A percentile compares a stretch with the other conserved stretches of the same genome.
Evolutionary conservation across 2,797 vertebrate genomes (phyloP).

Genomic region (Enteromius unitaeniatus): DNA sequence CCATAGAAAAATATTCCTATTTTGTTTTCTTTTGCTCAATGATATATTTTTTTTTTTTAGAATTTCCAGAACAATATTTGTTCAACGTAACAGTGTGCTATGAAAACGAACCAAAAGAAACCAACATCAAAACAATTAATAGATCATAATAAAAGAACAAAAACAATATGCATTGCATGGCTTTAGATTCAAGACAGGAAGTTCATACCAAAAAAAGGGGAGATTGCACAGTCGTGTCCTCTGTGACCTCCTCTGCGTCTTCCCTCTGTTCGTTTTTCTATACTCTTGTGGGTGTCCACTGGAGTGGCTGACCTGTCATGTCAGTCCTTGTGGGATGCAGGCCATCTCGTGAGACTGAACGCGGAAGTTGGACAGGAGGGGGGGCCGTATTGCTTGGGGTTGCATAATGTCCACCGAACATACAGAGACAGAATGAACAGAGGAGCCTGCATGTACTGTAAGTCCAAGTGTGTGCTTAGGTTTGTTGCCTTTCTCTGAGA

Average conservation of each 20-base stretch:
- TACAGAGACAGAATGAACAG: slow-evolving; percentile 17
- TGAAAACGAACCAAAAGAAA: slow-evolving; percentile 69
- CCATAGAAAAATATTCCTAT: slow-evolving; percentile 74
- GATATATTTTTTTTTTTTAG: slow-evolving; percentile 29
- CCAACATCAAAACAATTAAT: slow-evolving; percentile 69
- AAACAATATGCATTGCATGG: slow-evolving; percentile 78
- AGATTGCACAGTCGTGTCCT: slow-evolving; percentile 59
- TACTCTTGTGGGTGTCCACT: neutral
- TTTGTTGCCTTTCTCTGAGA: slow-evolving; percentile 44
- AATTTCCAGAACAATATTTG: slow-evolving; percentile 60
- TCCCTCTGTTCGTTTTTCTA: slow-evolving; percentile 40
- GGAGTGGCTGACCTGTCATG: slow-evolving; percentile 5
- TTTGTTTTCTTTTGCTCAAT: slow-evolving; percentile 48
- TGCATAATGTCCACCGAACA: slow-evolving; percentile 55
- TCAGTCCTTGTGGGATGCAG: slow-evolving; percentile 31
- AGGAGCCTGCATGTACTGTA: slow-evolving; percentile 19
- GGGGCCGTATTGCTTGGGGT: slow-evolving; percentile 55
- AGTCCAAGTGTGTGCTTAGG: slow-evolving; percentile 56
- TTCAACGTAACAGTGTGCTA: slow-evolving; percentile 66
- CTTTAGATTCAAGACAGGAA: slow-evolving; percentile 81
- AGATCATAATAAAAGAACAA: slow-evolving; percentile 73
- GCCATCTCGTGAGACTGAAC: slow-evolving; percentile 17
- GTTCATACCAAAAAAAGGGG: slow-evolving; percentile 65
- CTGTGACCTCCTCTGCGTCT: slow-evolving; percentile 56
- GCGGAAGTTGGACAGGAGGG: slow-evolving; percentile 27